Percentiles rank a stretch among this genome's conserved stretches.
phyloP scores from a whole-genome alignment of 2,113 vertebrate genomes.

The Podarcis cretensis region DNA sequence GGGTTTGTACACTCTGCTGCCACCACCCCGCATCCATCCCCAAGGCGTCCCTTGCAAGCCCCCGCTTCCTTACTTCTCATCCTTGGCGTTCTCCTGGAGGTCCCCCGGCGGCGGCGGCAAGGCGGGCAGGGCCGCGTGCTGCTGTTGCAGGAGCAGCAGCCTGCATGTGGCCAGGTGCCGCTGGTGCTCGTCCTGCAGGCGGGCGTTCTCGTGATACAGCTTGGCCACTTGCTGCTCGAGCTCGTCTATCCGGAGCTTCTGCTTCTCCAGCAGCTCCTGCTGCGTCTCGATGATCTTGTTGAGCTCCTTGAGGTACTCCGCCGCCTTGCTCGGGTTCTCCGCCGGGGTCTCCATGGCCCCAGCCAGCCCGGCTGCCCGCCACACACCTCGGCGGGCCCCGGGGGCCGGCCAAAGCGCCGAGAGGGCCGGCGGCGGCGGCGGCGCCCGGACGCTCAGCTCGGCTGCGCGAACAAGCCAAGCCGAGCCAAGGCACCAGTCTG shows the following conservation, averaged over 20 bases:
- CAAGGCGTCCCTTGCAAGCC: neutral
- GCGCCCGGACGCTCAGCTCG: constrained; percentile 37
- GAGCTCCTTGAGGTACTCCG: constrained; percentile 88
- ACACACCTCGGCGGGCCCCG: constrained; percentile 45
- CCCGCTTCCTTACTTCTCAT: constrained; percentile 81
- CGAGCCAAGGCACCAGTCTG: constrained; percentile 18
- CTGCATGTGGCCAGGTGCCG: constrained; percentile 91
- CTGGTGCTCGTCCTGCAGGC: constrained; percentile 88
- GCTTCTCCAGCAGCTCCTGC: constrained; percentile 90
- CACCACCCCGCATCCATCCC: neutral
- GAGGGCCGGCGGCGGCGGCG: constrained; percentile 27
- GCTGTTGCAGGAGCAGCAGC: constrained; percentile 81
- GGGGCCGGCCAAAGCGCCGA: constrained; percentile 10
- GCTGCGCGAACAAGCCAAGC: constrained; percentile 23
- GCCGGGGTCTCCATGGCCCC: constrained; percentile 85
- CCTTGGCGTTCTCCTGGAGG: constrained; percentile 80
- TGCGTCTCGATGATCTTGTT: constrained; percentile 90
- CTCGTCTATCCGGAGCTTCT: constrained; percentile 87
- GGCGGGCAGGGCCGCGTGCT: constrained; percentile 67
- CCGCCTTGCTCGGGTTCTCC: constrained; percentile 91
- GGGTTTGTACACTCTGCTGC: rapidly evolving
- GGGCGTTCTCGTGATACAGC: constrained; percentile 84
- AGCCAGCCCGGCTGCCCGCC: constrained; percentile 55
- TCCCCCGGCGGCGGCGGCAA: constrained; percentile 67
- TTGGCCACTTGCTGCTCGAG: constrained; percentile 90